Evolutionary conservation across 2,888 invertebrate genomes (phyloP), one percentile per base, ranked within the genome.

Genomic region (Sericinus montela): DNA sequence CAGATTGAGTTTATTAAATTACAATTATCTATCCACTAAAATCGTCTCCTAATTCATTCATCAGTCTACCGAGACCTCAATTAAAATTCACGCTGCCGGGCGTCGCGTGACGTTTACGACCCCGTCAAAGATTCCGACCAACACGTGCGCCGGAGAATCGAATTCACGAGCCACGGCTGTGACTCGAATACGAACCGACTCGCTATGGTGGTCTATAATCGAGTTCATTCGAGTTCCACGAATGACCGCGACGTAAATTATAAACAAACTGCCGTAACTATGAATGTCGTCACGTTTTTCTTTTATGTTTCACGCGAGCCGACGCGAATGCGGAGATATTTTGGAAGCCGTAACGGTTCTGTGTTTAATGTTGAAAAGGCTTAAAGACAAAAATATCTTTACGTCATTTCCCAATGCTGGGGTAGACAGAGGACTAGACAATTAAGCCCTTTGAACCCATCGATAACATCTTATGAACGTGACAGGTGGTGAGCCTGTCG

Each of bases 61-160:
- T 34, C 36, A 41, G 35, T 42, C 52, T 35, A 45, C 41, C 37
- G 28, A 38, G 13, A 11, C 23, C 40, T 48, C 48, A 43, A 51
- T 55, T 55, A 51, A 48, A 53, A 55, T 55, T 55, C 55, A 55
- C 48, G 40, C 23, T 13, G 30, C 30, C 49, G 35, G 32, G 45
- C 25, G 29, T 11, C 48, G 34, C 53, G 51, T 55, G 55, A 55
- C 55, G 36, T 51, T 50, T 25, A 50, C 44, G 44, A 39, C 19
- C 30, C 11, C 45, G 45, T 50, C 49, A 50, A 45, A 50, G 49
- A 40, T 29, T 34, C 49, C 49, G 49, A 44, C 44, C 10, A 34
- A 35, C 49, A 49, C 49, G 39, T 44, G 49, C 45, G 8, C 8
- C 38, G 40, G 36, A 11, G 29, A 16, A 30, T 28, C 38, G 39